phyloP scores from a whole-genome alignment of 2,797 vertebrate genomes.

The Scarus forsteni region DNA sequence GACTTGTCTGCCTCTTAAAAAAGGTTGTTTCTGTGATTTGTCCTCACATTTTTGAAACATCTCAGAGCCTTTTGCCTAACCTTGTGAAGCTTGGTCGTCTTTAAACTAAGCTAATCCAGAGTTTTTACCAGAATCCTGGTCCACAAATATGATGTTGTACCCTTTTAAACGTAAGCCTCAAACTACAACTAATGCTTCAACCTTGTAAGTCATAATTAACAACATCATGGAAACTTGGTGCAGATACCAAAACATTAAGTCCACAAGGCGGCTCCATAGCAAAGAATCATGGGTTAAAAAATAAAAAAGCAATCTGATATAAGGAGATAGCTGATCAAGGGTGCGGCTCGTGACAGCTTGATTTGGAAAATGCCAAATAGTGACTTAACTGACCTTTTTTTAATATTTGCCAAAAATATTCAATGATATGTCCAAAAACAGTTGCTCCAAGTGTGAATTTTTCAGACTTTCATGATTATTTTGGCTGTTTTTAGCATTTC shows the following conservation, averaged over 20 bases:
- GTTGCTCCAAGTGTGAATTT: no score
- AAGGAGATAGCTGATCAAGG: no score
- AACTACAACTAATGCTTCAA: not conserved
- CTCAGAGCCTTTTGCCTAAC: not conserved
- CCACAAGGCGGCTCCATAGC: not conserved
- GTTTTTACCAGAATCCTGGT: no score
- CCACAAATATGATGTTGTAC: not conserved
- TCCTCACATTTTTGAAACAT: not conserved
- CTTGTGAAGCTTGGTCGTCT: no score
- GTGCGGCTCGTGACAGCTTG: no score
- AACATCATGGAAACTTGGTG: not conserved
- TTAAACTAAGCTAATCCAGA: no score
- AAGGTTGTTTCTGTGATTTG: not conserved
- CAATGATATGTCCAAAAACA: not conserved
- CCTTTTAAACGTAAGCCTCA: not conserved
- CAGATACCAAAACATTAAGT: not conserved
- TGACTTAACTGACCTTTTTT: no score
- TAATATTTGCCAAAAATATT: no score
- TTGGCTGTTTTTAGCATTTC: not conserved
- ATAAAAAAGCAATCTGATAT: no score
- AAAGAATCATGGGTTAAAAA: no score
- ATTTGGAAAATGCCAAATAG: no score
- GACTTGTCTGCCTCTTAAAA: not conserved
- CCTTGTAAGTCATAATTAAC: no score
- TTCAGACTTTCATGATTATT: not conserved